Evolutionary conservation across 2,113 vertebrate species (phyloP), one percentile per base, ranked within the genome.

Genomic region (Antennarius striatus): DNA sequence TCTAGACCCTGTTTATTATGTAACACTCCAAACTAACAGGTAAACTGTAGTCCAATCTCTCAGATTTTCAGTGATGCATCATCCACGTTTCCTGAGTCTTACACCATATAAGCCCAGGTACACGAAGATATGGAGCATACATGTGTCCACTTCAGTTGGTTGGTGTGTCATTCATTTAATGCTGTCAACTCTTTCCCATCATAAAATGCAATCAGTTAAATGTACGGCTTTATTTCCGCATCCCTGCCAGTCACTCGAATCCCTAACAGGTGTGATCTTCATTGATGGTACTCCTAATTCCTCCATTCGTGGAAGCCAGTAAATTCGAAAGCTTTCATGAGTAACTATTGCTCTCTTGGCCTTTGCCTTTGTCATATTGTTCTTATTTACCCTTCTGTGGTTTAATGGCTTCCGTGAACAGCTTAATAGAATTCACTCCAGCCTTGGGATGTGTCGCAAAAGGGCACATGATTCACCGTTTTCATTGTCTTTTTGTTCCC

Each of bases 371-470:
- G 72, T 79, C 81, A 75, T 59, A 68, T 81, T 74, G 69, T 73
- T 78, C 78, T 88, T 86, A 84, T 89, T 85, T 87, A 82, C 73
- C 70, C 73, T 60, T 75, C 57, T 76, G 51, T 60, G 69, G 52
- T 85, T 82, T 85, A 84, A 88, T 77, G 68, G 72, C 72, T 76
- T 84, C 79, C n/a, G 32, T 83, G 84, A 87, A 85, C 79, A 32
- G 68, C 76, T 66, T 84, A 85, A 86, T 88, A 83, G 67, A 80
- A 87, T 82, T 67, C 76, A 73, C 57, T 15, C 13, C 47, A 40
- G 82, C 80, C 80, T 68, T 74, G 72, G 83, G 81, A 78, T 65
- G 63, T 39, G 40, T 62, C 14, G 72, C 60, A 4, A 82, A 87
- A 82, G 81, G 62, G 66, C 69, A 68, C 71, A 77, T 79, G 75